phyloP scores from a whole-genome alignment of 2,113 vertebrate species.

The Azemiops feae region DNA sequence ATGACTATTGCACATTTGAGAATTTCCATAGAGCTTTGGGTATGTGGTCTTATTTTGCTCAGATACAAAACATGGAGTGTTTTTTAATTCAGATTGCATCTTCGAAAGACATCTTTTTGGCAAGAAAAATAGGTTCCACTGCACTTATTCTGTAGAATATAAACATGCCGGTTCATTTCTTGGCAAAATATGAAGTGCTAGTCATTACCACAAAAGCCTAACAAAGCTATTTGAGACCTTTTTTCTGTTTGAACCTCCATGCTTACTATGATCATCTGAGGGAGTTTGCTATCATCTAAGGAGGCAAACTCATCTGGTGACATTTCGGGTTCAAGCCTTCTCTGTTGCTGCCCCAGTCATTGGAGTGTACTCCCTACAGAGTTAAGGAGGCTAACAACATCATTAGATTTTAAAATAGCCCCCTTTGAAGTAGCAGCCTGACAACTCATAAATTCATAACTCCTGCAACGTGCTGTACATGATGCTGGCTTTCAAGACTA shows the following conservation, averaged over 20 bases:
- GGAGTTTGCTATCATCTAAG: not conserved
- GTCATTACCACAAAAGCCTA: not conserved
- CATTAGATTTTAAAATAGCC: not conserved
- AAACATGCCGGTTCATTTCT: not conserved
- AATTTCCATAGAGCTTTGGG: not conserved
- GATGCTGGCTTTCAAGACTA: not conserved
- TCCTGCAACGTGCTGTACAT: not conserved
- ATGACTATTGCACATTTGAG: not conserved
- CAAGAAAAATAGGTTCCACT: not conserved
- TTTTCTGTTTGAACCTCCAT: not conserved
- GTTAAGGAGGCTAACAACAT: not conserved
- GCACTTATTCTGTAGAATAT: no score
- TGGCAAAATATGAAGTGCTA: not conserved
- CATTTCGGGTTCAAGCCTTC: not conserved
- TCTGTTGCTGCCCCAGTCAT: not conserved
- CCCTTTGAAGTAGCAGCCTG: not conserved
- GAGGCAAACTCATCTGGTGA: not conserved
- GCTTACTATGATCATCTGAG: not conserved
- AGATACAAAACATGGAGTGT: not conserved
- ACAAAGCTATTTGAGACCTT: not conserved
- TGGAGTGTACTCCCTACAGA: not conserved
- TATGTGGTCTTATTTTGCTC: not conserved
- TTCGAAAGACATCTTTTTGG: not conserved
- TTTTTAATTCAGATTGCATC: not conserved
- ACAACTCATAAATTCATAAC: not conserved